Conservation (phyloP, 2,888 invertebrate genomes). For the Diloba caeruleocephala region DNA sequence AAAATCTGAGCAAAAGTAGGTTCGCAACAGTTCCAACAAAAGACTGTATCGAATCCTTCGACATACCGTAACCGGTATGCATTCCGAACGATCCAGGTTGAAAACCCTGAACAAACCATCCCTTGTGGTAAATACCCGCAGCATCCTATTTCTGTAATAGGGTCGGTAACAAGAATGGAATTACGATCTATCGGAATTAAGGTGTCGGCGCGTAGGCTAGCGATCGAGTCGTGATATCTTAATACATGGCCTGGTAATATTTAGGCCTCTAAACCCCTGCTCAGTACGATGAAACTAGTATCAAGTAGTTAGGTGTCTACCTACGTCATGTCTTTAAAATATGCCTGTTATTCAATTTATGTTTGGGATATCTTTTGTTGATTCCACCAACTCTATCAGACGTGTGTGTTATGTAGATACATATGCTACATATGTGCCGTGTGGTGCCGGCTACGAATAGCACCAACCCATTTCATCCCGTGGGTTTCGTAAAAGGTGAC, state of each 20-base stretch:
- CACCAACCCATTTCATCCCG: no score
- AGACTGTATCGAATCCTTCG: no score
- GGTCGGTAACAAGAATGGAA: slow-evolving; percentile 21
- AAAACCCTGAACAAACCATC: slow-evolving; percentile 16
- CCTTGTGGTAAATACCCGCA: slow-evolving; percentile 6
- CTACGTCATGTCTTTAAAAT: not conserved
- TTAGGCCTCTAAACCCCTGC: not conserved
- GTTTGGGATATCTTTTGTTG: not conserved
- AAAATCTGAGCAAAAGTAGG: no score
- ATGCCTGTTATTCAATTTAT: not conserved
- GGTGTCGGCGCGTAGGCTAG: not conserved
- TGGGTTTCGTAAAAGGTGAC: no score
- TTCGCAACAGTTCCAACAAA: no score
- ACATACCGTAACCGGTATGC: no score
- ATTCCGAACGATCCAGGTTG: no score
- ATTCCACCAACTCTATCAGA: no score
- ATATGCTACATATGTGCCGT: no score
- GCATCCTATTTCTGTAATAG: slow-evolving; percentile 18
- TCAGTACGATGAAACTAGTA: not conserved
- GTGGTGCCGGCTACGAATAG: no score
- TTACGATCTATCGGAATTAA: slow-evolving; percentile 36
- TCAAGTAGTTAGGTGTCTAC: slow-evolving; percentile 12
- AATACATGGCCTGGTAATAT: slow-evolving; percentile 17
- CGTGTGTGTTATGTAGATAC: no score
- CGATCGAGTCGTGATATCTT: slow-evolving; percentile 12